Conservation (phyloP, 2,113 vertebrate species). For the Noturus placidus region DNA sequence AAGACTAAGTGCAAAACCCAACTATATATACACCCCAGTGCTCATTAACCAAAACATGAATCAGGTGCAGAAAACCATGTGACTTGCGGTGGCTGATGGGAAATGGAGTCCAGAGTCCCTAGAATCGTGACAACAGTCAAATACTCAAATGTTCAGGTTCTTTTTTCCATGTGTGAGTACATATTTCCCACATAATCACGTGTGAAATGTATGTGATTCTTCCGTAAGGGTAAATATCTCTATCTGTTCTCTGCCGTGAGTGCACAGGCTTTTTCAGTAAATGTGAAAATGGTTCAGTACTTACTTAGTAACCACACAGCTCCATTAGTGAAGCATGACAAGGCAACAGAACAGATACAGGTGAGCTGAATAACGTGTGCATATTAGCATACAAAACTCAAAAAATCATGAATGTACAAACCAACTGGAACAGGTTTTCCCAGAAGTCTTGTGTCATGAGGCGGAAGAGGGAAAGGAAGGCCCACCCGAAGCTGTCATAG, state of each 20-base stretch:
- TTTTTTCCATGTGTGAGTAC: neutral
- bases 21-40: no score
- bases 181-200: neutral
- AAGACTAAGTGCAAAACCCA: no score
- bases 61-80: no score
- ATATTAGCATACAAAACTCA: neutral
- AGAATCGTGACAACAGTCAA: no score
- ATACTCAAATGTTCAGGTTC: neutral
- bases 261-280: neutral
- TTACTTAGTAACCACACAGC: constrained; percentile 3
- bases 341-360: neutral
- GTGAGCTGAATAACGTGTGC: neutral
- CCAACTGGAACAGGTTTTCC: constrained; percentile 96
- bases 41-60: no score
- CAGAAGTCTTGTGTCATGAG: constrained; percentile 97
- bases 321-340: constrained; percentile 27
- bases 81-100: no score
- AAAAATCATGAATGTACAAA: constrained; percentile 57
- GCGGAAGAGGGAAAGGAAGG: constrained; percentile 89
- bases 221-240: neutral
- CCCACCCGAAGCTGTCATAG: constrained; percentile 91
- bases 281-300: neutral
- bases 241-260: neutral
- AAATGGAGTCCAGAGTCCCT: no score
- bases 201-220: neutral